phyloP scores from a whole-genome alignment of 2,888 invertebrate species.

The Hyposoter dolosus region DNA sequence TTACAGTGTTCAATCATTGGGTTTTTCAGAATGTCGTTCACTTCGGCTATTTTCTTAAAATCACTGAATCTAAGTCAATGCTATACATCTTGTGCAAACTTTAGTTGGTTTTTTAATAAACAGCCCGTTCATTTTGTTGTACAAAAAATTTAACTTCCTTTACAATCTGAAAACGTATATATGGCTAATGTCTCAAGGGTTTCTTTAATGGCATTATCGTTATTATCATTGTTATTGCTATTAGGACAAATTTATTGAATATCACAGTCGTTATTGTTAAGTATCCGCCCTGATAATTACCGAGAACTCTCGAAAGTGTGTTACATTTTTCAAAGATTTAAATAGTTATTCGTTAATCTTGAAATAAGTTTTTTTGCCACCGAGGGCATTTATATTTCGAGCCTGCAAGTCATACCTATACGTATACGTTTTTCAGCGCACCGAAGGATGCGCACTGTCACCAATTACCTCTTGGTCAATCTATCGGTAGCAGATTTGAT shows the following conservation, averaged over 20 bases:
- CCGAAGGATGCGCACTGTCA: slow-evolving; percentile 94
- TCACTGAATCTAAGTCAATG: no score
- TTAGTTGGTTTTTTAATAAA: no score
- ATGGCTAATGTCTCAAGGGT: no score
- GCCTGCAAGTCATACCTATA: slow-evolving; percentile 2
- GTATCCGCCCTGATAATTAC: background rate
- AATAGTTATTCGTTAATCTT: background rate
- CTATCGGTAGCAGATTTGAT: slow-evolving; percentile 94
- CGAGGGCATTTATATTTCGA: background rate
- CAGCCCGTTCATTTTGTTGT: no score
- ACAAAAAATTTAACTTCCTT: no score
- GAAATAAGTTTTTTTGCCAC: background rate
- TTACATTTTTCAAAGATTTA: background rate
- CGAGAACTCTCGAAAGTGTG: background rate
- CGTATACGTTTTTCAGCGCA: slow-evolving; percentile 88
- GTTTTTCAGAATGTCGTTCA: no score
- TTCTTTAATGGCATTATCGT: no score
- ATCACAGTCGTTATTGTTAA: background rate
- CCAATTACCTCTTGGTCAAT: slow-evolving; percentile 96
- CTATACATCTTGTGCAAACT: no score
- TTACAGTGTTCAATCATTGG: no score
- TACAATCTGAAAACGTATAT: no score
- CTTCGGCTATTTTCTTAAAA: no score
- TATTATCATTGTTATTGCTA: no score
- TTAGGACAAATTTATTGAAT: background rate